Evolutionary conservation across 2,888 invertebrate species (phyloP), one percentile per base, ranked within the genome.

Genomic region (Caradrina kadenii): DNA sequence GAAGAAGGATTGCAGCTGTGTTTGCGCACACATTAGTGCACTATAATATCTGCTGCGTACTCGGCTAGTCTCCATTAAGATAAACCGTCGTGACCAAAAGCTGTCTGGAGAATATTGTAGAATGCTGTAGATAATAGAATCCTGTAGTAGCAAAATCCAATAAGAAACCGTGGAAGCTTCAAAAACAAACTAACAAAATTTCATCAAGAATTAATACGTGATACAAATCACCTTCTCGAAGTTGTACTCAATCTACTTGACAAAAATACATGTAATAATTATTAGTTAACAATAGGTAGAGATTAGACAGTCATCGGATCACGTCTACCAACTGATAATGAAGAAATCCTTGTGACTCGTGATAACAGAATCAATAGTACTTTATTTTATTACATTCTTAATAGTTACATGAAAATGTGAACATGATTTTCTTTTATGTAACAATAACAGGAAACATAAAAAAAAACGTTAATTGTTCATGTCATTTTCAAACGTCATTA

Each of bases 281-380:
- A 78, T 79, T 73, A 76, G 77, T 72, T 83, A 84, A 73, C 83
- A 81, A 79, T 79, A 79, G 69, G 60, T 74, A 79, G 49, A 82
- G 83, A 86, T 86, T 84, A 81, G 73, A 79, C 77, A 75, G 59
- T 31, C 83, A 83, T 83, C 84, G 81, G 89, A 91, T 90, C 92
- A 92, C 91, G 90, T 92, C 88, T 87, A 79, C 86, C 62, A 52
- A 68, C 80, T 86, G 91, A 92, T 92, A 92, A 88, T 84, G 82
- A 81, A 86, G 84, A 87, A 88, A 92, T 87, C 90, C 90, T 91
- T 89, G 89, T 76, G 75, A 53, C 52, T 76, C 68, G 78, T 80
- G 86, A 88, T 88, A 88, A 87, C 79, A 76, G 76, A 82, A 84
- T 85, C 84, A 81, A 87, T 87, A 81, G 82, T 85, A 86, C 85